These are phyloP conservation scores for Microctonus hyperodae DNA, from an alignment of 2,888 invertebrate species.

Conservation along the genomic window DNA sequence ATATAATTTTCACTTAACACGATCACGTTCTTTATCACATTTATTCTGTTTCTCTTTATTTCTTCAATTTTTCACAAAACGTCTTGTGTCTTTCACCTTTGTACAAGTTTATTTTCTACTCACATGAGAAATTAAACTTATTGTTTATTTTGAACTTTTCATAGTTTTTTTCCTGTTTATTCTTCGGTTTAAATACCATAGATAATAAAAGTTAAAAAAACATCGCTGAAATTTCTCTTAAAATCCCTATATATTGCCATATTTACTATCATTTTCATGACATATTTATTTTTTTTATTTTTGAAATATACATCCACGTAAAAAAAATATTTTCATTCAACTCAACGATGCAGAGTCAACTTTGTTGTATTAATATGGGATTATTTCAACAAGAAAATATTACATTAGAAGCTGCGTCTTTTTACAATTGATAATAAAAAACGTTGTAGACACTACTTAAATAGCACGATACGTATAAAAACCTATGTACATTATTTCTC, in stretches of 20 bases:
- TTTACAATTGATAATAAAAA: conserved; percentile 25
- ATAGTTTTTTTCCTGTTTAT: conserved; percentile 28
- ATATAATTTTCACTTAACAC: conserved; percentile 40
- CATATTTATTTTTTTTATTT: conserved; percentile 18
- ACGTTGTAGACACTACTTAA: conserved; percentile 21
- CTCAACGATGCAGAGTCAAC: conserved; percentile 35
- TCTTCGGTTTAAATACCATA: conserved; percentile 6
- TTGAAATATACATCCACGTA: conserved; percentile 39
- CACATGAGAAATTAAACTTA: conserved; percentile 42
- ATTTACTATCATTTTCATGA: conserved; percentile 25
- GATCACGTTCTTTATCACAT: background rate
- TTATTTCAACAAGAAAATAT: conserved; percentile 21
- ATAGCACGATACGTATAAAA: conserved; percentile 50
- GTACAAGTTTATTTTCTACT: conserved; percentile 35
- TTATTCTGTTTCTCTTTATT: background rate
- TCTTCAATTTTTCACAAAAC: background rate
- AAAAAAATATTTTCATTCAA: conserved; percentile 43
- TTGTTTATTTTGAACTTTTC: conserved; percentile 43
- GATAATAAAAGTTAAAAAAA: conserved; percentile 42
- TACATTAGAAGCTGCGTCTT: conserved; percentile 5
- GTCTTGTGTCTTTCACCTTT: conserved; percentile 32
- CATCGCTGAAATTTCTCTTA: conserved; percentile 36
- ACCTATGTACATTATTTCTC: conserved; percentile 51
- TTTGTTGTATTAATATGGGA: conserved; percentile 29
- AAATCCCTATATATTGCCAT: conserved; percentile 41